These are phyloP conservation scores for Calosoma granatense DNA, from an alignment of 1,140 invertebrate genomes.

Conservation along the genomic window DNA sequence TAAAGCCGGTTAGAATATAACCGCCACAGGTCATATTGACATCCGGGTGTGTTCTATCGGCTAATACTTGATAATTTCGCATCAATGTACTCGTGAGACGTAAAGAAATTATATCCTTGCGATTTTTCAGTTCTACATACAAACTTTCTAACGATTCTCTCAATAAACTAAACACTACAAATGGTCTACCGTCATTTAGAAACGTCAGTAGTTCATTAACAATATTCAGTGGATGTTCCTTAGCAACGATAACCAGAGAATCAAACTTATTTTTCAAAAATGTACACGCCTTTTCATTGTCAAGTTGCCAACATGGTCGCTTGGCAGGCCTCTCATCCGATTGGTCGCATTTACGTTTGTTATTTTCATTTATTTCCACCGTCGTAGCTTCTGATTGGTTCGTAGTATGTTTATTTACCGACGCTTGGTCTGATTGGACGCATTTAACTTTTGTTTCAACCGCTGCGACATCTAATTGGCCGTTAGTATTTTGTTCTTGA, in stretches of 20 bases:
- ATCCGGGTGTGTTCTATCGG: constrained; percentile 73
- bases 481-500: constrained; percentile 30
- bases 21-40: constrained; percentile 65
- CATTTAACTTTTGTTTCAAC: not conserved
- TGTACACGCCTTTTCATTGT: constrained; percentile 49
- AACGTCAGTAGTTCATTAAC: constrained; percentile 62
- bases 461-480: constrained; percentile 16
- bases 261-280: constrained; percentile 56
- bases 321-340: constrained; percentile 28
- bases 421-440: constrained; percentile 15
- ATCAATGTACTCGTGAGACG: constrained; percentile 78
- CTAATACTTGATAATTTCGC: constrained; percentile 79
- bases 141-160: constrained; percentile 74
- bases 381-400: constrained; percentile 14
- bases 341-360: constrained; percentile 2
- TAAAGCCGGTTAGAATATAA: constrained; percentile 60
- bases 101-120: constrained; percentile 57
- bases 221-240: constrained; percentile 76
- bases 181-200: constrained; percentile 64
- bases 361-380: not conserved
- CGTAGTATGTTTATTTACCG: constrained; percentile 22
- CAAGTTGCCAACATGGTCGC: constrained; percentile 52
- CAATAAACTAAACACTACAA: constrained; percentile 72
- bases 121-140: constrained; percentile 62
- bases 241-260: constrained; percentile 67